Percentiles rank a stretch among this genome's conserved stretches.
These are phyloP conservation scores for Epinephelus coioides DNA, from an alignment of 2,797 vertebrate species.

Conservation along the genomic window DNA sequence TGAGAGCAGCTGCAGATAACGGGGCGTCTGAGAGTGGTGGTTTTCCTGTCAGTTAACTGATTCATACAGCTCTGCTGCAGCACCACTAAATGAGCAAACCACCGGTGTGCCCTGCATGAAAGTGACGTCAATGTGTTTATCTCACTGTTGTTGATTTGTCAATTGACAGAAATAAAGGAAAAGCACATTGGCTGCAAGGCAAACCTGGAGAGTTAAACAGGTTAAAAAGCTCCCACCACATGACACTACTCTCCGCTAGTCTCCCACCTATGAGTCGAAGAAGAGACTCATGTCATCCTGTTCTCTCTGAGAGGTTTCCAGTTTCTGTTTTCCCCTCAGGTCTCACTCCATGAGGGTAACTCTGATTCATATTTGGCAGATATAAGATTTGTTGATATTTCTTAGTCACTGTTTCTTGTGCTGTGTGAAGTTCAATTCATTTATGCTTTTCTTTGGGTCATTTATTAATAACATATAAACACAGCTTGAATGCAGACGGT, in stretches of 20 bases:
- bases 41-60: conserved; percentile 79
- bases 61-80: conserved; percentile 15
- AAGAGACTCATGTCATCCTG: background rate
- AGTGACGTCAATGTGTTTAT: background rate
- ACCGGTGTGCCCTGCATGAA: background rate
- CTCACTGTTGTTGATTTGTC: background rate
- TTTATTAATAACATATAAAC: background rate
- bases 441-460: background rate
- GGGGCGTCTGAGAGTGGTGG: conserved; percentile 42
- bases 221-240: background rate
- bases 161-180: background rate
- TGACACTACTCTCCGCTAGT: background rate
- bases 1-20: conserved; percentile 27
- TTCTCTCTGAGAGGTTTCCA: background rate
- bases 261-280: background rate
- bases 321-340: background rate
- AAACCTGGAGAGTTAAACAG: background rate
- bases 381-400: background rate
- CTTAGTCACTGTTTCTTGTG: background rate
- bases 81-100: conserved; percentile 6
- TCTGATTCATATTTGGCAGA: background rate
- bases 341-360: background rate
- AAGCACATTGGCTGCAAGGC: background rate
- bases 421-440: background rate
- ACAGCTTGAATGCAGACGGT: background rate